Percentiles rank a stretch among this genome's conserved stretches.
These are phyloP conservation scores for Diplogasteroides magnus DNA, from an alignment of 1,140 invertebrate species.

Conservation along the genomic window DNA sequence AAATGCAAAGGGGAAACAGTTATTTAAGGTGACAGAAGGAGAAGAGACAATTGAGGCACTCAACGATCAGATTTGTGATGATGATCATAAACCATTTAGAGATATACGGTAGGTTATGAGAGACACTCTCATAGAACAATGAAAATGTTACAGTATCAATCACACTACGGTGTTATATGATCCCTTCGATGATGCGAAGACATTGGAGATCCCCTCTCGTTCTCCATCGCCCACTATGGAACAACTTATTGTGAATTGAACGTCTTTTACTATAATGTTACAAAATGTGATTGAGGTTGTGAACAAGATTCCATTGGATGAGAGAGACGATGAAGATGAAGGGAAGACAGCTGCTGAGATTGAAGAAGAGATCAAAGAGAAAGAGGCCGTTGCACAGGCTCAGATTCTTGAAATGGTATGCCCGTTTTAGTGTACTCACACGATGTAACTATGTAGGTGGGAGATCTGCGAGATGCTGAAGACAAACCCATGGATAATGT, in stretches of 20 bases:
- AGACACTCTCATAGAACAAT: too few species aligned
- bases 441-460: slow-evolving; percentile 61
- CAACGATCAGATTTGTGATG: slow-evolving; percentile 90
- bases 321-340: slow-evolving; percentile 83
- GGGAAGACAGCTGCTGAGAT: slow-evolving; percentile 78
- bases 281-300: too few species aligned
- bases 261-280: slow-evolving; percentile 13
- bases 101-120: slow-evolving; percentile 82
- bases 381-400: slow-evolving; percentile 89
- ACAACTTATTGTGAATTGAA: slow-evolving; percentile 61
- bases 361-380: slow-evolving; percentile 77
- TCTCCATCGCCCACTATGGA: slow-evolving; percentile 83
- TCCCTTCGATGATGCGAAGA: slow-evolving; percentile 81
- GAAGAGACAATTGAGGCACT: slow-evolving; percentile 78
- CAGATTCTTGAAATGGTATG: slow-evolving; percentile 88
- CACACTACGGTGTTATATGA: slow-evolving; percentile 95
- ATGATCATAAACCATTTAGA: slow-evolving; percentile 80
- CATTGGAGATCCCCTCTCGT: slow-evolving; percentile 70
- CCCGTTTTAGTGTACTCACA: not conserved
- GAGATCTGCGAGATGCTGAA: slow-evolving; percentile 92
- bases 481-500: slow-evolving; percentile 98
- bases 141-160: slow-evolving; percentile 68
- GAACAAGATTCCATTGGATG: slow-evolving; percentile 84
- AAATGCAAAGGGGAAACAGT: not conserved
- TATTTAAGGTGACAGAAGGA: slow-evolving; percentile 72